Base-by-base conservation (phyloP, 1,140 invertebrate species). In the Diplogasteroides magnus region DNA sequence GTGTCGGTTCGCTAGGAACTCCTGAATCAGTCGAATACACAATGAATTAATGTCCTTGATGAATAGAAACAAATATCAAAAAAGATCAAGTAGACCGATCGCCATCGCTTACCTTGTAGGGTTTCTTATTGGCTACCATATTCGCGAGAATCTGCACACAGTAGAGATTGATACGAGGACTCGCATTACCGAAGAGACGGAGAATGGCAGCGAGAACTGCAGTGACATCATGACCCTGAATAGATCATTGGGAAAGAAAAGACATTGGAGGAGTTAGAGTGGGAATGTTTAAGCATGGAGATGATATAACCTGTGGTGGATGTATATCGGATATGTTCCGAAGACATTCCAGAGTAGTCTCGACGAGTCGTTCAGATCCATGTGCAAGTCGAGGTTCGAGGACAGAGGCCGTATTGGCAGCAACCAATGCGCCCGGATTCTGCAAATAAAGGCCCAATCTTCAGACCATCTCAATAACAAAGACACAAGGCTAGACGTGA, bases 51-150 rank as follows among this genome's bases (percentile, higher is more conserved):
- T 48, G 19, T 48, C 6, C 6, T 19, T 11, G 19, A 48, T 48
- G 37, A 11, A 19, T 6, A 48, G 37, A 19, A 48, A 48, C 19
- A 48, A 48, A 6, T 48, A 48, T 19, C 37, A 19, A n/a, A n/a
- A n/a, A n/a, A n/a, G n/a, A n/a, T n/a, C n/a, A n/a, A n/a, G n/a
- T n/a, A n/a, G n/a, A n/a, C n/a, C n/a, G n/a, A n/a, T n/a, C n/a
- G n/a, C n/a, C n/a, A n/a, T n/a, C n/a, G n/a, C 13, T 1, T 37
- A 66, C 64, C 65, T 67, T 67, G 29, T 67, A 58, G 3, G 26
- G 55, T 32, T 56, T 59, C 13, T 67, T 58, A 31, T 67, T 67
- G 6, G 65, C 65, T 11, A 67, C 57, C 25, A 67, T 19, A 56
- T 67, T 67, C 2, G 65, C 57, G 31, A 67, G 57, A 2, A 32